These are phyloP conservation scores for Neocloeon triangulifer DNA, from an alignment of 1,140 invertebrate species.

Conservation along the genomic window DNA sequence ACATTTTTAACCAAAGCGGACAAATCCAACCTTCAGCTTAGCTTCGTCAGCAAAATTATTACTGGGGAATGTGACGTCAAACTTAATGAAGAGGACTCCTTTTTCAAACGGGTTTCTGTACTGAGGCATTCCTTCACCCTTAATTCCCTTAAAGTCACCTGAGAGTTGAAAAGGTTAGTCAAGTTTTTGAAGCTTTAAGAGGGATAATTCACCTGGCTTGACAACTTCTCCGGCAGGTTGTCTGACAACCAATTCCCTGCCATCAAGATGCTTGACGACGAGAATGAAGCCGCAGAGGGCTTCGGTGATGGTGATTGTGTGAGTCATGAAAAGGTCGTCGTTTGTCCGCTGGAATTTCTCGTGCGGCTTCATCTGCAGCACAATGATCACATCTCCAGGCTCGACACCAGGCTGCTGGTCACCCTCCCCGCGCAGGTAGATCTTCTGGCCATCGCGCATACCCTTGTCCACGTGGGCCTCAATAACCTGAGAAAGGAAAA, in stretches of 20 bases:
- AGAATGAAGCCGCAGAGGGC: conserved; percentile 75
- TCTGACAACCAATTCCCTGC: conserved; percentile 47
- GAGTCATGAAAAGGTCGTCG: conserved; percentile 51
- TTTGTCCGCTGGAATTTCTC: conserved; percentile 45
- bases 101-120: conserved; percentile 61
- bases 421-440: conserved; percentile 68
- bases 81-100: conserved; percentile 71
- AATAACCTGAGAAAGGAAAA: no score
- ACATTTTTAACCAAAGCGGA: no score
- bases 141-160: conserved; percentile 59
- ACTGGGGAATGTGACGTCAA: conserved; percentile 63
- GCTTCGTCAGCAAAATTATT: conserved; percentile 50
- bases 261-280: conserved; percentile 65
- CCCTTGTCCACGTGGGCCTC: conserved; percentile 82
- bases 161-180: conserved; percentile 13
- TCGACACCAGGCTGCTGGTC: conserved; percentile 68
- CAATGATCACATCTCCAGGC: conserved; percentile 66
- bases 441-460: conserved; percentile 71
- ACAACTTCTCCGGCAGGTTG: conserved; percentile 49
- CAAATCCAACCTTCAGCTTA: conserved; percentile 30
- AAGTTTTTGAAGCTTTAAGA: conserved; percentile 1
- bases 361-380: conserved; percentile 67
- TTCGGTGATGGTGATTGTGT: conserved; percentile 56
- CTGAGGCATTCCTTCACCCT: conserved; percentile 76
- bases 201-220: conserved; percentile 26